These are phyloP conservation scores for Gobiocypris rarus DNA, from an alignment of 2,113 vertebrate species.

Conservation along the genomic window DNA sequence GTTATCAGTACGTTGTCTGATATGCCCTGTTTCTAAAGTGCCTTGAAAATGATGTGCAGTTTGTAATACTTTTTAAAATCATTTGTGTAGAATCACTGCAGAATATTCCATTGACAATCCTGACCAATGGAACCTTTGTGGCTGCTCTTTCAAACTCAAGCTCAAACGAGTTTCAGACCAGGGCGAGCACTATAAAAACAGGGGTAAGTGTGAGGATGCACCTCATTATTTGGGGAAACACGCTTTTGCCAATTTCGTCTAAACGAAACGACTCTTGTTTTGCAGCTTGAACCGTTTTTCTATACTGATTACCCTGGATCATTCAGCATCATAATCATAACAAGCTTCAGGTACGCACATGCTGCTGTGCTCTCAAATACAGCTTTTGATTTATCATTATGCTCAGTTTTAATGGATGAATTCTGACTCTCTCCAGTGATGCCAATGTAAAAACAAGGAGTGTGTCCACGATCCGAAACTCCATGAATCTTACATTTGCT, in stretches of 20 bases:
- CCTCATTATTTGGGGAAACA: neutral
- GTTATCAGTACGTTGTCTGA: constrained; percentile 36
- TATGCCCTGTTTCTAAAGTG: neutral
- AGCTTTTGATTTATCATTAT: too few species aligned
- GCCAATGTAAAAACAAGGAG: neutral
- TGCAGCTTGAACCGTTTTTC: constrained; percentile 45
- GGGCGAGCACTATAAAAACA: constrained; percentile 18
- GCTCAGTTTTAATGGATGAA: neutral
- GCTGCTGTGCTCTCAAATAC: neutral
- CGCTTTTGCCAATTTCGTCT: neutral
- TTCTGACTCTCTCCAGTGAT: constrained; percentile 1
- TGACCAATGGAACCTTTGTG: constrained; percentile 43
- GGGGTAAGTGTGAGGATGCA: constrained; percentile 38
- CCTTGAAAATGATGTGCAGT: neutral
- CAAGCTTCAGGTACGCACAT: constrained; percentile 41
- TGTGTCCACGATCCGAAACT: neutral
- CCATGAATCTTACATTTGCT: constrained; percentile 18
- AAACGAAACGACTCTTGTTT: neutral
- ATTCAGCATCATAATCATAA: constrained; percentile 10
- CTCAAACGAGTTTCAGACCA: constrained; percentile 22
- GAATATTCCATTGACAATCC: neutral
- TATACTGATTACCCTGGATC: neutral
- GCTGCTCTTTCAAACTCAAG: neutral
- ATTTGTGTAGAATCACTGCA: constrained; percentile 3
- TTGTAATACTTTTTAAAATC: neutral